phyloP scores from a whole-genome alignment of 1,140 invertebrate genomes.

The Nasonia giraulti region DNA sequence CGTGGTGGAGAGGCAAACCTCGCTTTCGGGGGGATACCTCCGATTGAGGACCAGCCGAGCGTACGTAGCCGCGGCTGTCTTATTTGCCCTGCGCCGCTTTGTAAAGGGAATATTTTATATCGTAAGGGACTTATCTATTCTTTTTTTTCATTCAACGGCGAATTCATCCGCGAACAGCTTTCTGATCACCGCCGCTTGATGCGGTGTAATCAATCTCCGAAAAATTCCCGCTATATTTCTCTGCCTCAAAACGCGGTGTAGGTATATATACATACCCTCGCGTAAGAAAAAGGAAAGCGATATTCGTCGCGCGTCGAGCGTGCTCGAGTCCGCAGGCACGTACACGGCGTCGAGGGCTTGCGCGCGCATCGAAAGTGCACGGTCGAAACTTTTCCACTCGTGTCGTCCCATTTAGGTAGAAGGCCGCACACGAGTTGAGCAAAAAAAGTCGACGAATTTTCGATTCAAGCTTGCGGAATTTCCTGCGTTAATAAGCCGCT shows the following conservation, averaged over 20 bases:
- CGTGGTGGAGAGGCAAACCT: neutral
- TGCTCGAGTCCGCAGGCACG: neutral
- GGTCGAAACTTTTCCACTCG: conserved; percentile 34
- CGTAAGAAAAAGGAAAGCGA: conserved; percentile 18
- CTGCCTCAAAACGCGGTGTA: neutral
- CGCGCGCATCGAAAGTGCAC: conserved; percentile 12
- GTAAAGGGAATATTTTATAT: conserved; percentile 1
- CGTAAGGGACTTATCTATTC: no score
- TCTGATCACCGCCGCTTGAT: no score
- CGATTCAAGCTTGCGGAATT: neutral
- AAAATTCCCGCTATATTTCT: neutral
- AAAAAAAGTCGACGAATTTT: neutral
- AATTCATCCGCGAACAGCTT: neutral
- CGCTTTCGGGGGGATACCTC: neutral
- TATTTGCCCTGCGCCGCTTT: neutral
- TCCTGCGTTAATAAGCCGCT: neutral
- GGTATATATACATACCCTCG: neutral
- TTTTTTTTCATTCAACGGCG: no score
- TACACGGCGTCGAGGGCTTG: neutral
- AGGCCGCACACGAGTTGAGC: conserved; percentile 9
- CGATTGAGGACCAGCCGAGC: conserved; percentile 13
- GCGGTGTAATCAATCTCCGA: conserved; percentile 1
- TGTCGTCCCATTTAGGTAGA: conserved; percentile 35
- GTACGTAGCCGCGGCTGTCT: neutral
- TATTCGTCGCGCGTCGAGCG: conserved; percentile 21